Evolutionary conservation across 2,888 invertebrate species (phyloP).

Genomic region (Leptinotarsa juncta): DNA sequence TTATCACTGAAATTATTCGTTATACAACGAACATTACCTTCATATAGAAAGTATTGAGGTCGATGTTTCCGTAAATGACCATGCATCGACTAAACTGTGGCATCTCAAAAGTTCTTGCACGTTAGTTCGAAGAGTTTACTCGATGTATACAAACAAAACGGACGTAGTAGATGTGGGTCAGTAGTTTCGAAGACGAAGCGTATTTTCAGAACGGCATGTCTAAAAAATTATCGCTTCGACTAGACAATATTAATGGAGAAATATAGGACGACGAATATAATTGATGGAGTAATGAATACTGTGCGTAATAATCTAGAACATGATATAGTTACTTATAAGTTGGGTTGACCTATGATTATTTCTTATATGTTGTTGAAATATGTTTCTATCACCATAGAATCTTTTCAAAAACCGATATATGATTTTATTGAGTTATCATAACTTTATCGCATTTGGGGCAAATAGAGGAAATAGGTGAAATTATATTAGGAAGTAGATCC

Average conservation of each 20-base stretch:
- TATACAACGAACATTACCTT: no score
- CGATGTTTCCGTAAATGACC: conserved; percentile 14
- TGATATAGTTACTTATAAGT: no score
- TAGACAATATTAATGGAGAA: conserved; percentile 14
- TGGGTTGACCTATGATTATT: no score
- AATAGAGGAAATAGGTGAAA: no score
- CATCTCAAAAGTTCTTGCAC: conserved; percentile 15
- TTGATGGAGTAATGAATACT: background rate
- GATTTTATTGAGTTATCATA: no score
- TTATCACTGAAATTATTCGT: no score
- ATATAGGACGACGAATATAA: conserved; percentile 11
- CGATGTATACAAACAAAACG: conserved; percentile 22
- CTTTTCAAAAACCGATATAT: no score
- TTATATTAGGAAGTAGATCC: no score
- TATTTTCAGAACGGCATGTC: conserved; percentile 31
- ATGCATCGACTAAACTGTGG: conserved; percentile 2
- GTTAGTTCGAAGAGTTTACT: conserved; percentile 9
- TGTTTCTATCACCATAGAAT: no score
- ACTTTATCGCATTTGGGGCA: no score
- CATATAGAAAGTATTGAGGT: background rate
- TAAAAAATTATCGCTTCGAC: conserved; percentile 19
- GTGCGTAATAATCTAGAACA: background rate
- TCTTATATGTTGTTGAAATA: no score
- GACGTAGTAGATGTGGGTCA: conserved; percentile 46
- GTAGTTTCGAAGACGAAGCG: conserved; percentile 46